These are phyloP conservation scores for Acronicta alni DNA, from an alignment of 2,888 invertebrate species.

Conservation along the genomic window DNA sequence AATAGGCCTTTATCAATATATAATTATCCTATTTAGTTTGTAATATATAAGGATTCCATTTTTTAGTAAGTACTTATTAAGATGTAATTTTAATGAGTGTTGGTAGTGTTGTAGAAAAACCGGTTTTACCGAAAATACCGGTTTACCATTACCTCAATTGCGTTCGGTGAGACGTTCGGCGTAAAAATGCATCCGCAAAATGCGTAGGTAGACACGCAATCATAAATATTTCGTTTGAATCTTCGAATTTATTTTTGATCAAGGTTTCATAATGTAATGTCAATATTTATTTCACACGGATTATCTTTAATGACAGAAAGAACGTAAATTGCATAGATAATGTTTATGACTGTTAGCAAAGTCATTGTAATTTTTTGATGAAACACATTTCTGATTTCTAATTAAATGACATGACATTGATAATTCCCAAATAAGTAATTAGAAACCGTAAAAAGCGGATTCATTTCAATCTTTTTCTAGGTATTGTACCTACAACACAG, in stretches of 20 bases:
- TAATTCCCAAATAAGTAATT: constrained; percentile 26
- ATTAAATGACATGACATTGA: constrained; percentile 4
- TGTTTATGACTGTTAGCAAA: too few species aligned
- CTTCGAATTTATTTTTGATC: constrained; percentile 14
- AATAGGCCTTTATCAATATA: too few species aligned
- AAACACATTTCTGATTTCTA: too few species aligned
- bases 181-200: constrained; percentile 23
- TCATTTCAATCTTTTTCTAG: too few species aligned
- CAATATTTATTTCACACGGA: constrained; percentile 11
- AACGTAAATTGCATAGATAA: constrained; percentile 37
- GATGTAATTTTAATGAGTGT: neutral
- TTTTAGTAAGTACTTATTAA: neutral
- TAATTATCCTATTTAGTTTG: too few species aligned
- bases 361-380: too few species aligned
- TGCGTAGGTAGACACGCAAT: neutral
- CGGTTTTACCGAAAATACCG: constrained; percentile 40
- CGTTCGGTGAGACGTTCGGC: constrained; percentile 1
- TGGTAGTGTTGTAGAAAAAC: constrained; percentile 32
- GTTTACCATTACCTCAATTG: constrained; percentile 25
- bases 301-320: constrained; percentile 12
- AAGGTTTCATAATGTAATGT: constrained; percentile 18
- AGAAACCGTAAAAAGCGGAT: constrained; percentile 28
- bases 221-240: neutral
- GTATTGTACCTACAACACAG: too few species aligned
- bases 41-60: too few species aligned